phyloP scores from a whole-genome alignment of 2,888 invertebrate species.

The Nemurella pictetii region DNA sequence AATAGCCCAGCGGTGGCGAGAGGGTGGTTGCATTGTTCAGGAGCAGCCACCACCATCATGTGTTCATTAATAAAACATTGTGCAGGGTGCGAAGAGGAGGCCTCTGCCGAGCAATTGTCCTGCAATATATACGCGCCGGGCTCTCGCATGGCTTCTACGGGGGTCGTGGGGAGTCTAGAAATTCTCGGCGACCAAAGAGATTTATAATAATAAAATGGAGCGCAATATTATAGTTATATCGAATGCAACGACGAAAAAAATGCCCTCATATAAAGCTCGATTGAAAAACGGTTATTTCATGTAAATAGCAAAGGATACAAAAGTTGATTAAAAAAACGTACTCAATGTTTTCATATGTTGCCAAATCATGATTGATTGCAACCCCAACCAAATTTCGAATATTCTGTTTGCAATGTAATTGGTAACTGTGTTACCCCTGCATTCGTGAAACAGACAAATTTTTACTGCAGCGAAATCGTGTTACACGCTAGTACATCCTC shows the following conservation, averaged over 20 bases:
- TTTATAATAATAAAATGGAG: background rate
- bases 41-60: background rate
- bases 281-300: background rate
- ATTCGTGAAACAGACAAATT: too few relatives aligned
- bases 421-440: too few relatives aligned
- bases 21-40: background rate
- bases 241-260: background rate
- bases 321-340: background rate
- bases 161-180: background rate
- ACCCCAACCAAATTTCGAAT: background rate
- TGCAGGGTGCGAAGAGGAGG: background rate
- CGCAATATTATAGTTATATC: too few relatives aligned
- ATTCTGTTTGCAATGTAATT: background rate
- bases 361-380: background rate
- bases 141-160: background rate
- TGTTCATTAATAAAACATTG: slow-evolving; percentile 12
- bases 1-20: background rate
- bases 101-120: background rate
- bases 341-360: background rate
- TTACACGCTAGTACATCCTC: too few relatives aligned
- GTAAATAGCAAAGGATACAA: background rate
- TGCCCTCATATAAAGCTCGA: background rate
- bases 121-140: background rate
- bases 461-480: too few relatives aligned
- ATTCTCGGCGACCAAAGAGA: background rate